Evolutionary conservation across 1,140 invertebrate species (phyloP), one percentile per base, ranked within the genome.

Genomic region (Drosophila santomea): DNA sequence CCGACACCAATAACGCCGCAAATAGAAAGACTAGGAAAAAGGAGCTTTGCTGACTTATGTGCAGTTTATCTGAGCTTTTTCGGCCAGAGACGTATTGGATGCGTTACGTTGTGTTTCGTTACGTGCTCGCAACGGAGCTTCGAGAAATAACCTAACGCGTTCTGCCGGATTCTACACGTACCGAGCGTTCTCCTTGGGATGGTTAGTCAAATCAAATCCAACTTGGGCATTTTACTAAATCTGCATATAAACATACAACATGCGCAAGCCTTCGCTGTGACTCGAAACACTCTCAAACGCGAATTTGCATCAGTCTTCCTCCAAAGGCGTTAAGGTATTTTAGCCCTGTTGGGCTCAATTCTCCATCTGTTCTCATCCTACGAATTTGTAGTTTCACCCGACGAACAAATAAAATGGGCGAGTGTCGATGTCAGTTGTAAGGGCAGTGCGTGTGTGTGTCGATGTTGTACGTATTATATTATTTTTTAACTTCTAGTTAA

Each of bases 11-110:
- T 51, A 57, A 80, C 57, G 78, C 78, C 67, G 74, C 58, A 82
- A 74, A 74, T 82, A 68, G 59, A 68, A 78, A 78, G 63, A 81
- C 57, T 35, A 43, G 63, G 50, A 36, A 50, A 47, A 38, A 56
- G 44, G 48, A 74, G 71, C 69, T 73, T 73, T 52, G 23, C 23
- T 48, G 45, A 48, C 23, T 48, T 48, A 48, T 50, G n/a, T 32
- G 48, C 23, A 28, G 6, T 28, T 48, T 12, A 11, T 51, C 8
- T 17, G n/a, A 51, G 48, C 48, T 51, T 51, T 28, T 51, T 15
- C 4, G n/a, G 0, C 10, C 12, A 39, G 38, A 12, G 3, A 14
- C 38, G 38, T 14, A 12, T 14, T 39, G 38, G 38, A 39, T 39
- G 38, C 2, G 38, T 39, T 39, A 39, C 38, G 38, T 39, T 39